Evolutionary conservation across 2,113 vertebrate genomes (phyloP).

Genomic region (Marmota monax): DNA sequence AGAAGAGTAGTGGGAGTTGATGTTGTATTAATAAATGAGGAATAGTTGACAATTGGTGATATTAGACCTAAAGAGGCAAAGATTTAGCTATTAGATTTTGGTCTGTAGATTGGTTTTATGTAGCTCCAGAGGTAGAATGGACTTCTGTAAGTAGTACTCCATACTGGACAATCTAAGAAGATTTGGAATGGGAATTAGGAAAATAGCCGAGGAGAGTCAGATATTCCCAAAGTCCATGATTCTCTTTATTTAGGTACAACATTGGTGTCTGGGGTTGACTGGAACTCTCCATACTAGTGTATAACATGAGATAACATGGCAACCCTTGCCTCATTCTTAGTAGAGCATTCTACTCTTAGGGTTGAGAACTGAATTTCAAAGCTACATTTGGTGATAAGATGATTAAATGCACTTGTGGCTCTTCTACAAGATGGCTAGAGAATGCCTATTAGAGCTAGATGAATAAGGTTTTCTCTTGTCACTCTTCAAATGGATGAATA

Average conservation of each 20-base stretch:
- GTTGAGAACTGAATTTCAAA: slow-evolving; percentile 44
- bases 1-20: background rate
- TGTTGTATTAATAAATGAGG: background rate
- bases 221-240: background rate
- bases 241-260: background rate
- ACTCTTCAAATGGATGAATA: background rate
- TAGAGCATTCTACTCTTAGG: background rate
- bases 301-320: background rate
- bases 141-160: background rate
- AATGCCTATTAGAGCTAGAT: background rate
- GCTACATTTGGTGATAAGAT: background rate
- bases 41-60: background rate
- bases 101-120: background rate
- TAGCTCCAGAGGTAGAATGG: background rate
- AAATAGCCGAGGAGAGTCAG: background rate
- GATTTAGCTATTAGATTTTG: background rate
- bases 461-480: background rate
- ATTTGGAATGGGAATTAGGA: background rate
- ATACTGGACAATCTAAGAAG: background rate
- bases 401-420: background rate
- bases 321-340: background rate
- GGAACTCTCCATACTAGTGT: background rate
- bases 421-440: background rate
- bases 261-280: background rate
- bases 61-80: background rate